Base-by-base conservation (phyloP, 2,113 vertebrate genomes). In the Scophthalmus maximus region DNA sequence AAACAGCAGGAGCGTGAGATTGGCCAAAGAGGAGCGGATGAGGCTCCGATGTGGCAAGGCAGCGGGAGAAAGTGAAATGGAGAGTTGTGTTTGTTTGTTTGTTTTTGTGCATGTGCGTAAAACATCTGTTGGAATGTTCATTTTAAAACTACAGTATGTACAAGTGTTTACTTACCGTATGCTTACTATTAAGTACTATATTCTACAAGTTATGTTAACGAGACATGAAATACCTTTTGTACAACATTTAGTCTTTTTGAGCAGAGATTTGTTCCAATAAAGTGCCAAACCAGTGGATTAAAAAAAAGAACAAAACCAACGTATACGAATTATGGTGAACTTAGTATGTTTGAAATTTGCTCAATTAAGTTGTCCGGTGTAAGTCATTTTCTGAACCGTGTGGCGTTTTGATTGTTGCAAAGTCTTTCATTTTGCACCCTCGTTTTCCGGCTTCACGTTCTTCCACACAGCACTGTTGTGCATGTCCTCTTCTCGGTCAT, bases 71-170 rank as follows among this genome's bases (percentile, higher is more conserved):
- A 49, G 63, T 77, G 64, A 30, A 55, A 18, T 72, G 76, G 73
- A 79, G 84, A 85, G 40, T 88, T 75, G 94, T 94, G 87, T 92
- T 88, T 87, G 90, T 95, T 86, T 63, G 85, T 87, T 89, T 84
- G 82, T 84, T 90, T 92, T 93, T 91, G 93, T 96, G 96, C 96
- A 97, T 98, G 97, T 96, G 92, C 93, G 96, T 96, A 93, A 93
- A 94, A 96, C 95, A 95, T 96, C 93, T 92, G 94, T 94, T 93
- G 96, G 96, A 98, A 98, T 98, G 96, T 97, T 95, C 93, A 91
- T 95, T 93, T 93, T 89, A 91, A 94, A 87, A 94, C 90, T 93
- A 93, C 91, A 92, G 93, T 94, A 86, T 88, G 90, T 96, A 95
- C 93, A 91, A 93, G 93, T 97, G 97, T 97, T 97, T 96, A 95